phyloP scores from a whole-genome alignment of 2,113 vertebrate genomes.

The Arizona elegans region DNA sequence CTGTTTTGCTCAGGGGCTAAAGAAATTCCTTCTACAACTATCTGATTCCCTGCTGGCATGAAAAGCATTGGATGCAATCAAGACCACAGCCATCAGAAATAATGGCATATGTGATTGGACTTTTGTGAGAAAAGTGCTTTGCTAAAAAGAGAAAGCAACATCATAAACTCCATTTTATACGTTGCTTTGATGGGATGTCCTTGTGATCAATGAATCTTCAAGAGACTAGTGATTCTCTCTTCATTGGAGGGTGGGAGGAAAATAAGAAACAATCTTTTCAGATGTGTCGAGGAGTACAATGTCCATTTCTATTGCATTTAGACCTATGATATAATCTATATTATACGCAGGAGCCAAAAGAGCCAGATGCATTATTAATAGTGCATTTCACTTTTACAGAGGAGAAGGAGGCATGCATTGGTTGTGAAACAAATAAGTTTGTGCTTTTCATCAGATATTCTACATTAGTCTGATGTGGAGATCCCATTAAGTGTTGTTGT shows the following conservation, averaged over 20 bases:
- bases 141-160: neutral
- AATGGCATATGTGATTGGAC: conserved; percentile 21
- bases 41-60: neutral
- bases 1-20: neutral
- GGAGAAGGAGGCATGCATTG: conserved; percentile 31
- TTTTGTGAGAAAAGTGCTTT: neutral
- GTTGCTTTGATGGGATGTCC: conserved; percentile 5
- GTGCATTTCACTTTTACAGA: conserved; percentile 44
- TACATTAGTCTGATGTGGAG: neutral
- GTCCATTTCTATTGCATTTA: conserved; percentile 23
- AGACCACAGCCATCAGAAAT: conserved; percentile 33
- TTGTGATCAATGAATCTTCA: neutral
- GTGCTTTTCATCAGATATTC: conserved; percentile 1
- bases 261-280: conserved; percentile 22
- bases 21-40: neutral
- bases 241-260: neutral
- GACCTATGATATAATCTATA: conserved; percentile 40
- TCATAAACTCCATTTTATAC: neutral
- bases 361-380: conserved; percentile 48
- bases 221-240: neutral
- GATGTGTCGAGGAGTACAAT: conserved; percentile 23
- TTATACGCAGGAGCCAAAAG: conserved; percentile 35
- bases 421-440: neutral
- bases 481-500: neutral
- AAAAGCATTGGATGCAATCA: conserved; percentile 15